Evolutionary conservation across 92 coral and sea anemone species (phyloP).

Genomic region (Hydrozoanthus gracilis): DNA sequence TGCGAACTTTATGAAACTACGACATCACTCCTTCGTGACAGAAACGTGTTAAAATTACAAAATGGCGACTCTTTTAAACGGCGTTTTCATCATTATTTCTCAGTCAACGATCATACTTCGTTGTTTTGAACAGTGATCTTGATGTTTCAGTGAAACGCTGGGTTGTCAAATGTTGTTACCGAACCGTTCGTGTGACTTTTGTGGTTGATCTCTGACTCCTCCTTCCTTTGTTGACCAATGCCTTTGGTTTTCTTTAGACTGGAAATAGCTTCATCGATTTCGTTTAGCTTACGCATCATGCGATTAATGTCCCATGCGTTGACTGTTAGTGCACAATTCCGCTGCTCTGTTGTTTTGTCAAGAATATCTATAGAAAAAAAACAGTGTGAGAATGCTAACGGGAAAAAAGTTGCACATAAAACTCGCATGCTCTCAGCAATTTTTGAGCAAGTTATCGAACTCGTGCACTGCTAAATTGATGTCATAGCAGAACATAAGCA

Average conservation of each 20-base stretch:
- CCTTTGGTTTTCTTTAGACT: constrained; percentile 21
- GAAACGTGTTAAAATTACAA: too few species aligned
- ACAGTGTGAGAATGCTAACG: background rate
- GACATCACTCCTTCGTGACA: too few species aligned
- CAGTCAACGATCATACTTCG: too few species aligned
- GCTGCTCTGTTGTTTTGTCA: background rate
- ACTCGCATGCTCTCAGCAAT: background rate
- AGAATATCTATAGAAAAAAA: constrained; percentile 4
- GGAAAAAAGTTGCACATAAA: background rate
- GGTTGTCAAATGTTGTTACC: constrained; percentile 22
- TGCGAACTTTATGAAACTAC: too few species aligned
- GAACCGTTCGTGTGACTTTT: constrained; percentile 9
- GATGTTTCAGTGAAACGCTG: background rate
- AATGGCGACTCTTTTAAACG: too few species aligned
- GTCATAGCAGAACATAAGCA: too few species aligned
- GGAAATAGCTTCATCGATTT: constrained; percentile 23
- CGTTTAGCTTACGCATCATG: constrained; percentile 36
- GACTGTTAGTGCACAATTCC: background rate
- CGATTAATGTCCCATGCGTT: constrained; percentile 26
- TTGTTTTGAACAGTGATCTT: background rate
- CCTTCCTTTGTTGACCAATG: constrained; percentile 1
- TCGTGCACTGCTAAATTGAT: too few species aligned
- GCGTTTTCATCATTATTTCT: too few species aligned
- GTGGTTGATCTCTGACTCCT: background rate
- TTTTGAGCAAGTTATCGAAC: too few species aligned